A percentile compares a stretch with the other conserved stretches of the same genome.
These are phyloP conservation scores for Prunella himalayana DNA, from an alignment of 2,113 vertebrate genomes.

Conservation along the genomic window DNA sequence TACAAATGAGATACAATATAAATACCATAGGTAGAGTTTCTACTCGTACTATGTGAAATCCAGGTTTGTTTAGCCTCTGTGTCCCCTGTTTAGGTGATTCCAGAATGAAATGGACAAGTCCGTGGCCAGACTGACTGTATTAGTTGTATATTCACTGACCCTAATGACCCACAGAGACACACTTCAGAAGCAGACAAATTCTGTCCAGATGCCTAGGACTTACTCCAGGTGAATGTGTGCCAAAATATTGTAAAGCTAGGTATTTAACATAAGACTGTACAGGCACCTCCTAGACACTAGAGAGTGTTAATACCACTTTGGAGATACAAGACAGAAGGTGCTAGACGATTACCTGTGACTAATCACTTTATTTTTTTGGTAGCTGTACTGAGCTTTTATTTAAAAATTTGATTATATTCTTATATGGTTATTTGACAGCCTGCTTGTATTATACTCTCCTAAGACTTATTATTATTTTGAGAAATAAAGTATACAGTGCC, in stretches of 20 bases:
- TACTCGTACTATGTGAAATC: background rate
- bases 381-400: background rate
- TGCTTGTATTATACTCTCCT: background rate
- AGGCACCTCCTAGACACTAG: background rate
- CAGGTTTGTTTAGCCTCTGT: background rate
- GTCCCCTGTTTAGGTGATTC: background rate
- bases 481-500: background rate
- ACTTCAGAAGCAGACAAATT: background rate
- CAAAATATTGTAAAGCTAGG: accelerated
- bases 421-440: background rate
- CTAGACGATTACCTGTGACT: background rate
- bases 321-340: background rate
- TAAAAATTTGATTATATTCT: background rate
- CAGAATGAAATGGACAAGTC: background rate
- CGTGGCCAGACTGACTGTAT: background rate
- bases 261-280: background rate
- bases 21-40: background rate
- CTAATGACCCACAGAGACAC: background rate
- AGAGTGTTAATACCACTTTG: background rate
- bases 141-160: background rate
- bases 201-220: background rate
- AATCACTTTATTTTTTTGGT: background rate
- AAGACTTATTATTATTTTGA: background rate
- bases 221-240: background rate
- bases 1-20: background rate